Evolutionary conservation across 2,888 invertebrate genomes (phyloP), one percentile per base, ranked within the genome.

Genomic region (Stenchaetothrips biformis): DNA sequence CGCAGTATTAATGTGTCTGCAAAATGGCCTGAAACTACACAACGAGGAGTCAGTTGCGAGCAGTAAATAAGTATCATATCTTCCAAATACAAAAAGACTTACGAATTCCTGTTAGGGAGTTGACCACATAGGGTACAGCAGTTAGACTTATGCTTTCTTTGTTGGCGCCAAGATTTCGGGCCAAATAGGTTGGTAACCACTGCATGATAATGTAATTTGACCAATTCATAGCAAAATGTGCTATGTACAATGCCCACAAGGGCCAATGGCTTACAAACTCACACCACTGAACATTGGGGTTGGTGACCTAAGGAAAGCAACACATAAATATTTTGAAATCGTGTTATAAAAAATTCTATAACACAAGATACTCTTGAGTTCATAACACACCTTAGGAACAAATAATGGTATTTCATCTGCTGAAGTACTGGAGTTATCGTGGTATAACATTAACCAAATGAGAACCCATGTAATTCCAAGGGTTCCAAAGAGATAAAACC

Each of bases 141-240:
- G 93, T 93, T 81, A 92, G 88, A 87, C 92, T 92, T 83, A 93
- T 90, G 84, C 91, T 91, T 85, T 91, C 90, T 82, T 90, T 89
- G 83, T 92, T 90, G 2, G 91, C 93, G 27, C 91, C 91, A 62
- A 93, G 87, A 84, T 89, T 89, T 81, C 91, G 87, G 0, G 91
- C 87, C 83, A 93, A 86, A 85, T 93, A 93, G 1, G 93, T 93
- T 6, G 93, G 93, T 82, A 93, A 86, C 93, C 93, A 93, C 85
- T 92, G 92, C 92, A 93, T 93, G 83, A 93, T 92, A 82, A 93
- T 93, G 85, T 93, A 93, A 84, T 92, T 93, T 80, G 92, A 91
- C 93, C 93, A 93, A 86, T 93, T 93, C 93, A 93, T 93, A 48
- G 92, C 90, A 86, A 93, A 93, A 86, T 93, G 93, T 53, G 93